A percentile compares a stretch with the other conserved stretches of the same genome.
Conservation (phyloP, 2,797 vertebrate genomes). For the Oophaga sylvatica region DNA sequence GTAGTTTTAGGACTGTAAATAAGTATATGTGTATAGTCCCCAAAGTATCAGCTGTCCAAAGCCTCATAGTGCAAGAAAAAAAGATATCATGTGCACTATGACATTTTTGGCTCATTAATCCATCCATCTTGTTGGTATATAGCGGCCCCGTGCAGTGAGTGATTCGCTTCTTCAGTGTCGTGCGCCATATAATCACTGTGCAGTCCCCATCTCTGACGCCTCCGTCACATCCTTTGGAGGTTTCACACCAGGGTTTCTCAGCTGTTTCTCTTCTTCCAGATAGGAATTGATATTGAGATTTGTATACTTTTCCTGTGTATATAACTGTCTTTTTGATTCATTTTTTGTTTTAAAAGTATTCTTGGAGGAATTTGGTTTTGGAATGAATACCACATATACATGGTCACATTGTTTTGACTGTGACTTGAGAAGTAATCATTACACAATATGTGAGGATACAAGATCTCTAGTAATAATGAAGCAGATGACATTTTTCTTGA, state of each 20-base stretch:
- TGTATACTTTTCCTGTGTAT: background rate
- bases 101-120: background rate
- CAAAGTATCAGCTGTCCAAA: too few species aligned
- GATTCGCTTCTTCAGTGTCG: background rate
- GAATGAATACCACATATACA: background rate
- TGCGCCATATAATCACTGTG: too few species aligned
- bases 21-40: too few species aligned
- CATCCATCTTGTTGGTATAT: background rate
- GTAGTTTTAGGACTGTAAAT: background rate
- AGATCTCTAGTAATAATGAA: too few species aligned
- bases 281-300: background rate
- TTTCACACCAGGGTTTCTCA: background rate
- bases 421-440: background rate
- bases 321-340: background rate
- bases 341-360: background rate
- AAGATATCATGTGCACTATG: too few species aligned
- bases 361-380: background rate
- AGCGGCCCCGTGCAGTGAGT: background rate
- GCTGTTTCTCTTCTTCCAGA: conserved; percentile 11
- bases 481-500: too few species aligned
- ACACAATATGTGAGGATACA: background rate
- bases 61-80: too few species aligned
- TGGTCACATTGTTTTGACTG: background rate
- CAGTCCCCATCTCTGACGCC: background rate
- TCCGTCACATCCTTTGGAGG: background rate